Percentiles rank a stretch among this genome's conserved stretches.
phyloP scores from a whole-genome alignment of 2,797 vertebrate genomes.

The Helostoma temminkii region DNA sequence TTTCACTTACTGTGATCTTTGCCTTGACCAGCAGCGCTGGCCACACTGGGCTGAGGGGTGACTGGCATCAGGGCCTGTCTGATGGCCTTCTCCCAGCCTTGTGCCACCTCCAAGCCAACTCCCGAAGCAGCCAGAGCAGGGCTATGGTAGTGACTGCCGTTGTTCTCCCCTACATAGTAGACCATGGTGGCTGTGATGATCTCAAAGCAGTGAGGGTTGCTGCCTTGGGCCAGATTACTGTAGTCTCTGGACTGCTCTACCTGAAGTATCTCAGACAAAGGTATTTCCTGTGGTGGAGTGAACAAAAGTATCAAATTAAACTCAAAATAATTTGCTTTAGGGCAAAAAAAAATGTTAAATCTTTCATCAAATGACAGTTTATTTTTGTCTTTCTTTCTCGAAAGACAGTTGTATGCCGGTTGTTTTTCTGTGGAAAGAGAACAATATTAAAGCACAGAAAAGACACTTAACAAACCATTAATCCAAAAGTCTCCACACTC shows the following conservation, averaged over 20 bases:
- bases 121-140: slow-evolving; percentile 92
- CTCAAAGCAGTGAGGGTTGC: slow-evolving; percentile 98
- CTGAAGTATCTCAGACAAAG: slow-evolving; percentile 97
- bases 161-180: slow-evolving; percentile 98
- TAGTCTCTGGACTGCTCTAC: slow-evolving; percentile 91
- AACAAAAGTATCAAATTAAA: background rate
- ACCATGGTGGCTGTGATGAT: slow-evolving; percentile 98
- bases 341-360: too few relatives aligned
- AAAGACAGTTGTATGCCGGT: background rate
- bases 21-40: slow-evolving; percentile 89
- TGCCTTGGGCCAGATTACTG: slow-evolving; percentile 90
- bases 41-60: slow-evolving; percentile 94
- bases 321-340: background rate
- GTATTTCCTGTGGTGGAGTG: slow-evolving; percentile 89
- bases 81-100: slow-evolving; percentile 98
- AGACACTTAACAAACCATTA: background rate
- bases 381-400: background rate
- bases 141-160: slow-evolving; percentile 89
- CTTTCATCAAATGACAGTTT: background rate
- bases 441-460: background rate
- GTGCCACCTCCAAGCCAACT: slow-evolving; percentile 94
- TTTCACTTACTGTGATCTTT: slow-evolving; percentile 95
- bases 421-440: background rate
- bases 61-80: slow-evolving; percentile 98
- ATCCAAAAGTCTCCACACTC: slow-evolving; percentile 34